Percentiles rank a stretch among this genome's conserved stretches.
Conservation (phyloP, 1,140 invertebrate species). For the Acromyrmex heyeri region DNA sequence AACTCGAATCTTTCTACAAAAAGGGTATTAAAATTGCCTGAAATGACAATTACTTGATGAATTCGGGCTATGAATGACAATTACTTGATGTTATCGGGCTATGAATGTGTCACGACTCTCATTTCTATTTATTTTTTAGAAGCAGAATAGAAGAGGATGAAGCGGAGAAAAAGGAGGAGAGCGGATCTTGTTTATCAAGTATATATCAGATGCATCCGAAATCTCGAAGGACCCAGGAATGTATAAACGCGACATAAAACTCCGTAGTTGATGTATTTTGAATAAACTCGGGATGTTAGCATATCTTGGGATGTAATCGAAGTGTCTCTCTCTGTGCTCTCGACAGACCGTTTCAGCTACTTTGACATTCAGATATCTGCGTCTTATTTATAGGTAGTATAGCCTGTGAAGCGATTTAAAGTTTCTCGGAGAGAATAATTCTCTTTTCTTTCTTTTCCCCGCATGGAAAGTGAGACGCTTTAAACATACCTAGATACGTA, state of each 20-base stretch:
- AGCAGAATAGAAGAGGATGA: background rate
- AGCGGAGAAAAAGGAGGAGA: background rate
- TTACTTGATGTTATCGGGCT: background rate
- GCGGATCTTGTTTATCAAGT: background rate
- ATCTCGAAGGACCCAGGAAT: background rate
- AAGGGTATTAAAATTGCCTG: background rate
- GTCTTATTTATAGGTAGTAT: slow-evolving; percentile 25
- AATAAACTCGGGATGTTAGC: slow-evolving; percentile 23
- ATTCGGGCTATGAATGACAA: background rate
- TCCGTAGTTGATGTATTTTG: background rate
- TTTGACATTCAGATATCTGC: slow-evolving; percentile 44
- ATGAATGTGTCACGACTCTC: background rate
- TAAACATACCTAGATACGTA: background rate
- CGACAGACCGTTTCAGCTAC: slow-evolving; percentile 5
- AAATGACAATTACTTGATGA: background rate
- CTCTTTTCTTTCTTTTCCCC: background rate
- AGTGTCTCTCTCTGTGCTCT: background rate
- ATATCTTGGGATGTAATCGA: slow-evolving; percentile 20
- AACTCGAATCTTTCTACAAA: background rate
- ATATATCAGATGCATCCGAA: background rate
- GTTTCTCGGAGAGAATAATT: slow-evolving; percentile 3
- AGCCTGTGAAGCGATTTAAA: background rate
- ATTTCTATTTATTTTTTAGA: slow-evolving; percentile 9
- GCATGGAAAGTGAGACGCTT: background rate
- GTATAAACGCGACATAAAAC: background rate